Evolutionary conservation across 2,797 vertebrate species (phyloP), one percentile per base, ranked within the genome.

Genomic region (Lepus townsendii): DNA sequence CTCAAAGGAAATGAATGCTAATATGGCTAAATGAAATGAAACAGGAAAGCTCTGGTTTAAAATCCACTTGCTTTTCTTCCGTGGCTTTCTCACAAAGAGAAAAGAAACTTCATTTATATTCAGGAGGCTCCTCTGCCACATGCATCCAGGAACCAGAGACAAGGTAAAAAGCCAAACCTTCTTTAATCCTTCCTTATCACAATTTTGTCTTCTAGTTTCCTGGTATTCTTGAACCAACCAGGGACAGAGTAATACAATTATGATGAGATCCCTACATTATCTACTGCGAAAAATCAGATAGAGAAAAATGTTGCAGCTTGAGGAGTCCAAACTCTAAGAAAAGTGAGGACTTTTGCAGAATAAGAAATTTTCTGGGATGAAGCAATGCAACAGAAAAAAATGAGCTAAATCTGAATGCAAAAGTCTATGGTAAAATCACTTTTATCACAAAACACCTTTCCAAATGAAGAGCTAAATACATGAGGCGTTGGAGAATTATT

Each of bases 381-480:
- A 68, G 60, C 62, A 92, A 95, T 12, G 42, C 26, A 91, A 90
- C 27, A 52, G 24, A n/a, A 90, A 83, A 90, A 95, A 90, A 2
- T 24, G 30, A 14, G 57, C 80, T 95, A 87, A 91, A 72, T 91
- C 17, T 17, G 79, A 96, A 65, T 66, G 50, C 69, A 96, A 92
- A 96, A 94, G 86, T 91, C 82, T 83, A 35, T 42, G 79, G 20
- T 83, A 27, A 90, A 95, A 96, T 54, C 68, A 19, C 66, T 94
- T 93, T 88, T 52, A 84, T 93, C 85, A 75, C 0, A 47, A 86
- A 91, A 92, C 50, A 94, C 88, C 77, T 96, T 84, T 92, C 78
- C 73, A 88, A 91, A 96, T 47, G 63, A 96, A 93, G 83, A 96
- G 73, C 68, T 88, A 83, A 95, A 86, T 60, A 57, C 50, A 86